Evolutionary conservation across 2,797 vertebrate species (phyloP).

Genomic region (Chromis chromis): DNA sequence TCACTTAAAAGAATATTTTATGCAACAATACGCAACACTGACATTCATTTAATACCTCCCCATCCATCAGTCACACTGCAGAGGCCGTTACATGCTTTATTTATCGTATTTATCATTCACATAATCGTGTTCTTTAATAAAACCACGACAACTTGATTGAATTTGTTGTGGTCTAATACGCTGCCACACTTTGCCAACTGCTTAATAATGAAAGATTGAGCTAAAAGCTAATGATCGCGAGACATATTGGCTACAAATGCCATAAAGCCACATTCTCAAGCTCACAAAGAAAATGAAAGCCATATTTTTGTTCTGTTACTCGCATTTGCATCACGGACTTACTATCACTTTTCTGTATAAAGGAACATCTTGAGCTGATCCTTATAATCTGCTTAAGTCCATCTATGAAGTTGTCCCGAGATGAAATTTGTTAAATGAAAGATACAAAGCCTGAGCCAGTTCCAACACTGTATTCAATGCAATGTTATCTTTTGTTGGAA

Average conservation of each 20-base stretch:
- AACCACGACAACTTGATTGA: not conserved
- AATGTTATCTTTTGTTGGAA: no score
- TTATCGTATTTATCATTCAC: not conserved
- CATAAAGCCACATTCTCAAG: not conserved
- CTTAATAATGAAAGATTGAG: not conserved
- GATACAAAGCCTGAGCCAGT: not conserved
- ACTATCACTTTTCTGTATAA: not conserved
- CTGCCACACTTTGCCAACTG: not conserved
- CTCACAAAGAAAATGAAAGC: not conserved
- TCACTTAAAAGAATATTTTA: not conserved
- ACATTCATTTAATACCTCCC: not conserved
- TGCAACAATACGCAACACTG: not conserved
- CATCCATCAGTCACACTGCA: not conserved
- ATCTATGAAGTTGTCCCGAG: not conserved
- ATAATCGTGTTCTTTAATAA: not conserved
- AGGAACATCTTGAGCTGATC: not conserved
- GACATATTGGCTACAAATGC: not conserved
- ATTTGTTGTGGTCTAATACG: not conserved
- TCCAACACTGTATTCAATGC: no score
- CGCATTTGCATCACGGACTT: not conserved
- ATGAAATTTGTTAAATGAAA: not conserved
- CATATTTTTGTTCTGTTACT: not conserved
- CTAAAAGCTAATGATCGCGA: slow-evolving; percentile 4
- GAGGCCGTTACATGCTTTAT: not conserved
- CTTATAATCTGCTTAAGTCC: not conserved